These are phyloP conservation scores for Macaria liturata DNA, from an alignment of 2,888 invertebrate species.

Conservation along the genomic window DNA sequence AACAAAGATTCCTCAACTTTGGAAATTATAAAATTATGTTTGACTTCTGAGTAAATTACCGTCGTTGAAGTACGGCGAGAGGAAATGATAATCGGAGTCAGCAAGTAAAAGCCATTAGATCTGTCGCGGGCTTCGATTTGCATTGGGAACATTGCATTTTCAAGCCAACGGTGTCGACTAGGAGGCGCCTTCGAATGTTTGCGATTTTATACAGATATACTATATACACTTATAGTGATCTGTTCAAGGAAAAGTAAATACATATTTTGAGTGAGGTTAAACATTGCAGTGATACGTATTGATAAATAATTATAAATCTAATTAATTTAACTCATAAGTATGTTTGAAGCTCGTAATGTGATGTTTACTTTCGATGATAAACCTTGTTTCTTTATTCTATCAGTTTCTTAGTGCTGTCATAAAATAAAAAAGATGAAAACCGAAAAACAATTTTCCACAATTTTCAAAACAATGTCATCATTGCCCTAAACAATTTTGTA, in stretches of 20 bases:
- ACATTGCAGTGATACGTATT: too few species aligned
- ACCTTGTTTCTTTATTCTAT: too few species aligned
- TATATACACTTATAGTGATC: neutral
- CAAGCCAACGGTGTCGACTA: constrained; percentile 66
- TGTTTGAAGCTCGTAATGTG: too few species aligned
- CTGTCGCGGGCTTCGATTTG: constrained; percentile 76
- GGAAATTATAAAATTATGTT: constrained; percentile 18
- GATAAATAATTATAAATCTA: too few species aligned
- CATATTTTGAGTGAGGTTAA: too few species aligned
- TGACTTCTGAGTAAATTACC: constrained; percentile 21
- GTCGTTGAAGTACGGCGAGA: constrained; percentile 33
- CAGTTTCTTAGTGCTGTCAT: too few species aligned
- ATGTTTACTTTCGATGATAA: too few species aligned
- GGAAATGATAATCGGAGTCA: constrained; percentile 74
- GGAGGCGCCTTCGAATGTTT: constrained; percentile 63
- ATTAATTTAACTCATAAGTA: too few species aligned
- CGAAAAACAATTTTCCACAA: constrained; percentile 2
- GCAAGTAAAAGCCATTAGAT: constrained; percentile 78
- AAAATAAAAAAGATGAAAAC: neutral
- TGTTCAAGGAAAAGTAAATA: too few species aligned
- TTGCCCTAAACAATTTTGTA: too few species aligned
- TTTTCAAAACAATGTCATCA: neutral
- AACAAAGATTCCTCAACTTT: constrained; percentile 19
- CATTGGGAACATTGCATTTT: constrained; percentile 80
- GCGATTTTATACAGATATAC: constrained; percentile 44